Evolutionary conservation across 2,888 invertebrate species (phyloP), one percentile per base, ranked within the genome.

Genomic region (Koerneria pararmatus): DNA sequence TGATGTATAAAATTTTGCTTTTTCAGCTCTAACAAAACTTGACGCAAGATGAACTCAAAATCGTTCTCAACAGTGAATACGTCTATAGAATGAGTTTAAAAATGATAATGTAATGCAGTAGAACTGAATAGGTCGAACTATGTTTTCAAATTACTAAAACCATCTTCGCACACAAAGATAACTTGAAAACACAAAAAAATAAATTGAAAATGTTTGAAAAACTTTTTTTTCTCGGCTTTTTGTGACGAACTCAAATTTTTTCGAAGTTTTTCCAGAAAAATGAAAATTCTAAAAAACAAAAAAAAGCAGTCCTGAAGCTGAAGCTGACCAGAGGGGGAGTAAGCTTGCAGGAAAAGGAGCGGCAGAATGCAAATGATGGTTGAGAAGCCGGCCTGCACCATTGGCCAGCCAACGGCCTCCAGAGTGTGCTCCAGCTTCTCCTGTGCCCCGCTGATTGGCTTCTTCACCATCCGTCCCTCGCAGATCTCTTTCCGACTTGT

Each of bases 321-420:
- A 11, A 62, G n/a, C n/a, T n/a, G n/a, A n/a, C n/a, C n/a, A n/a
- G n/a, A n/a, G n/a, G n/a, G n/a, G n/a, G 29, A 15, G 6, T 66
- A 8, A 34, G 76, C 77, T 71, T 77, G 71, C 46, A 76, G 69
- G 68, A 77, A 75, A 29, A 78, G 67, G 29, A 81, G 64, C 27
- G 81, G 81, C 19, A 79, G 68, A 62, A 82, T 78, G 67, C 81
- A 81, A 61, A 80, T 75, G 34, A 79, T 74, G 29, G 80, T 80
- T 5, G 77, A 72, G 8, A 78, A 71, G n/a, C 79, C 80, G 19
- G 80, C 79, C 69, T 82, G 81, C 31, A 64, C 46, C 82, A 82
- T 82, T 15, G 82, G 82, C 81, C 81, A 82, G 31, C 77, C 81
- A 31, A 82, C 79, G 6, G 34, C 54, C 59, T 66, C 73, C 8